Evolutionary conservation across 2,797 vertebrate species (phyloP).

Genomic region (Poeciliopsis infans): DNA sequence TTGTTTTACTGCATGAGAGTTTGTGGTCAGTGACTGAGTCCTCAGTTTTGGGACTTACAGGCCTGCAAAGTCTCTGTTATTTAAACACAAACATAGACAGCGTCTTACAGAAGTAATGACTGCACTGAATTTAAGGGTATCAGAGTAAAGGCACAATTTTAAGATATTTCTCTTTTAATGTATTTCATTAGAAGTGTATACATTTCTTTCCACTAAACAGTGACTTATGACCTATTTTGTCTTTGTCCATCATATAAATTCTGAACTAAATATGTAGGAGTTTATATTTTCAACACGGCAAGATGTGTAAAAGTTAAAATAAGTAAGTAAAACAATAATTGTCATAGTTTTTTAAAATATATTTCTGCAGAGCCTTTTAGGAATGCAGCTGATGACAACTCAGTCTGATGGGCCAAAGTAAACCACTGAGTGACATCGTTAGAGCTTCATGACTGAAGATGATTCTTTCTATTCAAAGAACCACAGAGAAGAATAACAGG

Average conservation of each 20-base stretch:
- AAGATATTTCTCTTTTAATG: not conserved
- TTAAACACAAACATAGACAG: not conserved
- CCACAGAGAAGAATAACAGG: slow-evolving; percentile 63
- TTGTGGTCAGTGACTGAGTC: not conserved
- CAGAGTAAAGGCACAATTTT: not conserved
- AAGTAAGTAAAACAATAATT: too few species aligned
- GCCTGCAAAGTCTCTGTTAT: not conserved
- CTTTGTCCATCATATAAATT: not conserved
- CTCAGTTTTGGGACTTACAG: not conserved
- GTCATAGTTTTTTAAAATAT: not conserved
- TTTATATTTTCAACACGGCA: not conserved
- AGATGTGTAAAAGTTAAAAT: not conserved
- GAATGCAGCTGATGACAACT: slow-evolving; percentile 5
- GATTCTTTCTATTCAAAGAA: slow-evolving; percentile 60
- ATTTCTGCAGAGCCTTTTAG: not conserved
- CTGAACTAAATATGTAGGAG: not conserved
- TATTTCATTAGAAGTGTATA: not conserved
- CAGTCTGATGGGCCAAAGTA: not conserved
- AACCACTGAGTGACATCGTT: slow-evolving; percentile 30
- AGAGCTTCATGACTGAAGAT: slow-evolving; percentile 60
- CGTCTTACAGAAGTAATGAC: not conserved
- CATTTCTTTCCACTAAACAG: not conserved
- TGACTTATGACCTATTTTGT: not conserved
- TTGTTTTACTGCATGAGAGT: not conserved
- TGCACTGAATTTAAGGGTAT: not conserved